Evolutionary conservation across 1,140 invertebrate genomes (phyloP).

Genomic region (Drosophila repleta): DNA sequence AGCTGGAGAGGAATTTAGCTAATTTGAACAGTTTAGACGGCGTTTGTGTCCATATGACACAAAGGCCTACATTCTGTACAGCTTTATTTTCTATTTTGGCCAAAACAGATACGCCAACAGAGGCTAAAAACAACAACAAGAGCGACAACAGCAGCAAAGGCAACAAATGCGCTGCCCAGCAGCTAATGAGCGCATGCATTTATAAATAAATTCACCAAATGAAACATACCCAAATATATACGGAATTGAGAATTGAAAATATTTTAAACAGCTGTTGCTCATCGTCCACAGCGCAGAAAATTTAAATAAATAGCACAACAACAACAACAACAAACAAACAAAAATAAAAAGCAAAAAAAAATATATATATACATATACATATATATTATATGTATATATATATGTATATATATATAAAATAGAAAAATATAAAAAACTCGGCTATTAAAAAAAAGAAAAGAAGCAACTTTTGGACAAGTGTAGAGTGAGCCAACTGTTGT

Average conservation of each 20-base stretch:
- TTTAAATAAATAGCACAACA: constrained; percentile 56
- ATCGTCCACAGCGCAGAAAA: constrained; percentile 62
- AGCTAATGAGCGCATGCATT: constrained; percentile 78
- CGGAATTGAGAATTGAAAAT: constrained; percentile 72
- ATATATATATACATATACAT: constrained; percentile 31
- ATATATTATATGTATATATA: constrained; percentile 23
- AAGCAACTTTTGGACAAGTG: constrained; percentile 75
- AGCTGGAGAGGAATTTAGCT: constrained; percentile 31
- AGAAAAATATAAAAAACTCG: constrained; percentile 11
- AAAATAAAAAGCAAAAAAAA: constrained; percentile 34
- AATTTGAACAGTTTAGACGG: constrained; percentile 38
- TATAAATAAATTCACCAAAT: constrained; percentile 76
- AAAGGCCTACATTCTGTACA: constrained; percentile 67
- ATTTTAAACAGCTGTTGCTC: constrained; percentile 81
- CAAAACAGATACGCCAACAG: constrained; percentile 33
- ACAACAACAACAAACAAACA: constrained; percentile 41
- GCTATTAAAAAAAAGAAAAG: constrained; percentile 22
- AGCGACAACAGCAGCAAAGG: constrained; percentile 30
- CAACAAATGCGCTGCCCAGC: constrained; percentile 29
- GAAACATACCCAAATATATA: constrained; percentile 68
- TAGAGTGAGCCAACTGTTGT: constrained; percentile 44
- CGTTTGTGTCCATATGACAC: constrained; percentile 70
- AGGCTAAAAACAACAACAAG: constrained; percentile 15
- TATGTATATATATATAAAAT: constrained; percentile 28
- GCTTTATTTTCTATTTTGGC: constrained; percentile 36